Conservation (phyloP, 2,113 vertebrate genomes). For the Cryptotis parvus region DNA sequence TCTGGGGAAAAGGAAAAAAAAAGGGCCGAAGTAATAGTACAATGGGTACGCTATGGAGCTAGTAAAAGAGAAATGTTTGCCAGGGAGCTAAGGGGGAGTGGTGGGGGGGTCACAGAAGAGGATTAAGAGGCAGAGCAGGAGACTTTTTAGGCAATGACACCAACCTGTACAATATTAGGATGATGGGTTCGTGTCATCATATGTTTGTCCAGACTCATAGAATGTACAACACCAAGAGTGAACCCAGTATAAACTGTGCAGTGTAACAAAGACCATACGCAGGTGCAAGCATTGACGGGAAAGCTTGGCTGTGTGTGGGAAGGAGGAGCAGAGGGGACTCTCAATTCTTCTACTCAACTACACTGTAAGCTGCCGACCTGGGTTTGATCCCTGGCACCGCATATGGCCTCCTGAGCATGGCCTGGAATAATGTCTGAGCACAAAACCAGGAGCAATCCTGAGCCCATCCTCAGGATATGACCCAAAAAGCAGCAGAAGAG, state of each 20-base stretch:
- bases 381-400: too few species aligned
- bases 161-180: background rate
- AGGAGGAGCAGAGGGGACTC: too few species aligned
- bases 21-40: too few species aligned
- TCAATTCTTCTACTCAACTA: too few species aligned
- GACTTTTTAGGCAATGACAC: background rate
- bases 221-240: background rate
- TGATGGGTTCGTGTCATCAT: background rate
- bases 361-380: too few species aligned
- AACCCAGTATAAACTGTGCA: background rate
- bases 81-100: background rate
- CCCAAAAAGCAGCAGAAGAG: background rate
- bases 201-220: background rate
- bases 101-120: too few species aligned
- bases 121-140: background rate
- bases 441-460: too few species aligned
- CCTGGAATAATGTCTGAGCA: too few species aligned
- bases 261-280: too few species aligned
- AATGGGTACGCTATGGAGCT: background rate
- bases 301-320: accelerated
- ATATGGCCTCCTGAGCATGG: too few species aligned
- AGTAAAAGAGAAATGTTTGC: background rate
- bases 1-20: background rate
- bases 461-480: too few species aligned
- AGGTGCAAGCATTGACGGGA: too few species aligned